Evolutionary conservation across 2,888 invertebrate species (phyloP).

Genomic region (Temnothorax unifasciatus): DNA sequence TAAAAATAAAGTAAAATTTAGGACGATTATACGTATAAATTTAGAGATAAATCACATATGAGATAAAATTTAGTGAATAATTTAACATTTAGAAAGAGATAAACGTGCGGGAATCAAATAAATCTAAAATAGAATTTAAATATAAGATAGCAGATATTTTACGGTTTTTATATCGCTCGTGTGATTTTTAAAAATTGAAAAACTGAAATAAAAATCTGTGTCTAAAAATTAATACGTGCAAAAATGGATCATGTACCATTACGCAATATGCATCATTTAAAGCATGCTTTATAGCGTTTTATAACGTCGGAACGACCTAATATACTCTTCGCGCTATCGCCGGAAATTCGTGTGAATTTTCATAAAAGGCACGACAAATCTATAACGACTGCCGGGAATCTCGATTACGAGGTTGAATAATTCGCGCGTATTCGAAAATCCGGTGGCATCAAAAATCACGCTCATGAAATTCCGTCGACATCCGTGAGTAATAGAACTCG

Average conservation of each 20-base stretch:
- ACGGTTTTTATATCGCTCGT: neutral
- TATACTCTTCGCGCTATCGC: neutral
- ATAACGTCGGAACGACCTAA: neutral
- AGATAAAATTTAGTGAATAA: neutral
- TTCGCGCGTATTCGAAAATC: constrained; percentile 44
- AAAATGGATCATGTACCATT: neutral
- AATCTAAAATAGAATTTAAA: constrained; percentile 9
- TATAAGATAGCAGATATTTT: neutral
- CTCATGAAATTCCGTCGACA: constrained; percentile 46
- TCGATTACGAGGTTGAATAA: constrained; percentile 45
- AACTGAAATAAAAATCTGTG: neutral
- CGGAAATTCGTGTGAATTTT: constrained; percentile 34
- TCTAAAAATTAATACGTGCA: neutral
- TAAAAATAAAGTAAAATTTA: constrained; percentile 9
- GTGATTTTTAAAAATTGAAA: neutral
- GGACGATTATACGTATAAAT: neutral
- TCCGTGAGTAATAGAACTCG: constrained; percentile 46
- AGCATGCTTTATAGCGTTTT: neutral
- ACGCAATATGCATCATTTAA: neutral
- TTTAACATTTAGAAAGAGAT: neutral
- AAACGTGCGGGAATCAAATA: neutral
- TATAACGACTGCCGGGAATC: constrained; percentile 29
- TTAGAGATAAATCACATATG: neutral
- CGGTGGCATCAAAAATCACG: constrained; percentile 48
- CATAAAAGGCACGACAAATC: constrained; percentile 27